Evolutionary conservation across 1,140 invertebrate species (phyloP).

Genomic region (Asobara japonica): DNA sequence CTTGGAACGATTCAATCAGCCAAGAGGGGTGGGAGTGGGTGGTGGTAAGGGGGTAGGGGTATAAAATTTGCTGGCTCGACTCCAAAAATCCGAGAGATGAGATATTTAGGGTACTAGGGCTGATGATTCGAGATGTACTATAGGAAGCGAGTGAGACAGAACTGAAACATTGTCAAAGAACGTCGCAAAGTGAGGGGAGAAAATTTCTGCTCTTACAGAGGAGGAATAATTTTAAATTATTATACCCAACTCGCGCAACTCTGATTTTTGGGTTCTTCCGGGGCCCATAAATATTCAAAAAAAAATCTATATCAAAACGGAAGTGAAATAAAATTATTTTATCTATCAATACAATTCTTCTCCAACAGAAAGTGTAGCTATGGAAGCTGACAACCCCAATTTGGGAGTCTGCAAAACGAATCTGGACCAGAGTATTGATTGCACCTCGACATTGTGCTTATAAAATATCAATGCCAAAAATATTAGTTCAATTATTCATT

Average conservation of each 20-base stretch:
- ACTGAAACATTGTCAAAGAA: not conserved
- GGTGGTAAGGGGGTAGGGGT: not conserved
- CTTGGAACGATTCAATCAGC: not conserved
- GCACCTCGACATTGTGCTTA: not conserved
- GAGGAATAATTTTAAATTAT: too few relatives aligned
- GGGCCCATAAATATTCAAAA: too few relatives aligned
- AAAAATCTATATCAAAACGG: too few relatives aligned
- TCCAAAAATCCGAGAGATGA: slow-evolving; percentile 6
- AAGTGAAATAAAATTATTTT: too few relatives aligned
- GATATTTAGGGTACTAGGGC: slow-evolving; percentile 2
- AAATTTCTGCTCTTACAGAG: too few relatives aligned
- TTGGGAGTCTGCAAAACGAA: not conserved
- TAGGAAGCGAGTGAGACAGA: not conserved
- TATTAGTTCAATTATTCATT: not conserved
- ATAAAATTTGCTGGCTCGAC: not conserved
- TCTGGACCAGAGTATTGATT: not conserved
- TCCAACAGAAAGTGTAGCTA: too few relatives aligned
- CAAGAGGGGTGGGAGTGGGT: not conserved
- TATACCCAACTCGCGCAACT: too few relatives aligned
- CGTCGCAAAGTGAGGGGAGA: too few relatives aligned
- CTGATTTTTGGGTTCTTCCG: too few relatives aligned
- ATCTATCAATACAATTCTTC: too few relatives aligned
- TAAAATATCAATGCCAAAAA: slow-evolving; percentile 3
- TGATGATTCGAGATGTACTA: not conserved
- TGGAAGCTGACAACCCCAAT: too few relatives aligned